A percentile compares a stretch with the other conserved stretches of the same genome.
Conservation (phyloP, 2,888 invertebrate species). For the Platycheirus albimanus region DNA sequence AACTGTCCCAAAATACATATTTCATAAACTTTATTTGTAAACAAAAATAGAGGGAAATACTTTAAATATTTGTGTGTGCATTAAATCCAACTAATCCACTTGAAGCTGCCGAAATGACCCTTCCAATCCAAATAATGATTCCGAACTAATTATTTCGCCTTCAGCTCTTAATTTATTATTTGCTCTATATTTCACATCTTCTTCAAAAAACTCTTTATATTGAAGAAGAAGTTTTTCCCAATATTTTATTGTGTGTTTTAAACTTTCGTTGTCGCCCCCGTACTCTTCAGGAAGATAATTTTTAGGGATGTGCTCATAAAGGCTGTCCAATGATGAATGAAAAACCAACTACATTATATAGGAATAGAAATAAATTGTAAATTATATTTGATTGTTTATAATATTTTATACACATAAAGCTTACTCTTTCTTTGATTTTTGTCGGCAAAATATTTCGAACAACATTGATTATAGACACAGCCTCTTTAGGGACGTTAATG, state of each 20-base stretch:
- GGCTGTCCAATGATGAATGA: conserved; percentile 80
- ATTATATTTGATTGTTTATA: no score
- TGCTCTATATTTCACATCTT: conserved; percentile 77
- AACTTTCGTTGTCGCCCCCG: conserved; percentile 85
- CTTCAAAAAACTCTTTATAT: conserved; percentile 76
- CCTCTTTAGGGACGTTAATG: conserved; percentile 83
- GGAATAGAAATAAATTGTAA: not conserved
- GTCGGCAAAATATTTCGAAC: conserved; percentile 84
- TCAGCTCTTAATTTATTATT: conserved; percentile 77
- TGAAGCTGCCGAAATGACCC: conserved; percentile 80
- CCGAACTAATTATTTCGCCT: conserved; percentile 74
- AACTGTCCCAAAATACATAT: no score
- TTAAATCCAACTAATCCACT: conserved; percentile 78
- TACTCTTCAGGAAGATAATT: conserved; percentile 86
- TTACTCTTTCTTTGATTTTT: conserved; percentile 85
- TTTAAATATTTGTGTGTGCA: no score
- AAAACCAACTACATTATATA: conserved; percentile 83
- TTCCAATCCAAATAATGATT: conserved; percentile 78
- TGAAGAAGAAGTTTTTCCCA: conserved; percentile 75
- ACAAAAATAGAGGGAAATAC: no score
- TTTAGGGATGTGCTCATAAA: conserved; percentile 84
- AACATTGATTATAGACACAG: conserved; percentile 83
- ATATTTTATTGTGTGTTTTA: conserved; percentile 76
- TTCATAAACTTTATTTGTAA: no score
- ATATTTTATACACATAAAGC: no score